phyloP scores from a whole-genome alignment of 2,113 vertebrate genomes.

The Martes martes region DNA sequence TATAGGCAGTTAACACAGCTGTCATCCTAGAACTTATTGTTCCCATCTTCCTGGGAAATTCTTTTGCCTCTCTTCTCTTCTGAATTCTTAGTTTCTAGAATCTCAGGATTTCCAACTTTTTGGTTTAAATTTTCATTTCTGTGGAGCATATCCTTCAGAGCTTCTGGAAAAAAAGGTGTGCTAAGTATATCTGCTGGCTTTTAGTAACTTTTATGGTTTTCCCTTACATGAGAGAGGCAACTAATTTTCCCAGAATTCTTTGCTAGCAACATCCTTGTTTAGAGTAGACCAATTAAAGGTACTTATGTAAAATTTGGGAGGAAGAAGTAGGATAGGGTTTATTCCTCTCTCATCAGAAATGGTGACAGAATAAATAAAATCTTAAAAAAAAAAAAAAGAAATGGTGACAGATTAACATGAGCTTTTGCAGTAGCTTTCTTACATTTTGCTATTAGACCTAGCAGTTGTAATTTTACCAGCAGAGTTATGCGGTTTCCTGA shows the following conservation, averaged over 20 bases:
- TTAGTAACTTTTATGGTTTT: not conserved
- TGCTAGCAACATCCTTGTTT: not conserved
- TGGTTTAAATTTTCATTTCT: not conserved
- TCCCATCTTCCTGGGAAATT: not conserved
- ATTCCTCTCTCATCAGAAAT: not conserved
- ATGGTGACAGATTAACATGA: not conserved
- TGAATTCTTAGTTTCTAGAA: not conserved
- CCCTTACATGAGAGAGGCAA: not conserved
- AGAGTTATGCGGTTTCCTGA: constrained; percentile 29
- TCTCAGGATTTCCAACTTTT: not conserved
- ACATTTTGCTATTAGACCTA: not conserved
- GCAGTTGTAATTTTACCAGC: not conserved
- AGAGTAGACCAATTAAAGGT: not conserved
- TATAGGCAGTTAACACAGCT: not conserved
- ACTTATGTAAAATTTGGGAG: not conserved
- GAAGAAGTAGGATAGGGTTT: not conserved
- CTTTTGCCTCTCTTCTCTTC: not conserved
- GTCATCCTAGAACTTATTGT: not conserved
- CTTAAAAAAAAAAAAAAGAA: not conserved
- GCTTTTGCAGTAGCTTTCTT: not conserved
- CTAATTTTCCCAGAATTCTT: not conserved
- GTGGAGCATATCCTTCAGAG: not conserved
- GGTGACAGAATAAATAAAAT: not conserved
- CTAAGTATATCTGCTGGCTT: not conserved
- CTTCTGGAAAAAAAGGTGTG: not conserved